Evolutionary conservation across 2,888 invertebrate genomes (phyloP), one percentile per base, ranked within the genome.

Genomic region (Serripes groenlandicus): DNA sequence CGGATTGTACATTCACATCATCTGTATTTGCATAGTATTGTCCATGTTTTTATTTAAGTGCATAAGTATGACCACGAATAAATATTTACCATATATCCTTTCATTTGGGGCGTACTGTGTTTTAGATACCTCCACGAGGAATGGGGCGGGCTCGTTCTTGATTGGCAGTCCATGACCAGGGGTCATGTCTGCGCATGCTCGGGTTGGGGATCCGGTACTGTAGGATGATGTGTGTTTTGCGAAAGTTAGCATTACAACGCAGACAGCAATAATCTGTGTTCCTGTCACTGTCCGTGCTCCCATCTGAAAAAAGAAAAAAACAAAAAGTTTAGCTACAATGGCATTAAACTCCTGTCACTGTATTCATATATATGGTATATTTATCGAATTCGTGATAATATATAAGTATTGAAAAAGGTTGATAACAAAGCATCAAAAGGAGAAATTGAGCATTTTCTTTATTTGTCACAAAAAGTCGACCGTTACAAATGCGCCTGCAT

Each of bases 101-200:
- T 86, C 86, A 70, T 86, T 86, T 21, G 86, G 81, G 23, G 70
- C 49, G 58, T 86, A 86, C 37, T 81, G 83, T 49, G 86, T 86
- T 71, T 86, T 86, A 30, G 86, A 86, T 1, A 86, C 83, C 70
- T 86, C 86, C 15, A 86, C 83, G 5, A 86, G 64, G 42, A 66
- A 86, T 1, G 86, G 86, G 0, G 83, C 81, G 1, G 86, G 78
- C 28, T 72, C 76, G 15, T 78, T 83, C 26, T 81, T 78, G 35
- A 78, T 74, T 2, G 76, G 76, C 32, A 68, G 75, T 30, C 87
- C 82, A 60, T 87, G 87, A 35, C 72, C 74, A 26, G 87, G 87
- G 49, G 81, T 85, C 83, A 87, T 83, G 70, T 83, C 78, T 23
- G 81, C 85, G 54, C 87, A 87, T 3, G 87, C 85, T 7, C 79